Conservation (phyloP, 1,140 invertebrate genomes). For the Nephotettix cincticeps region DNA sequence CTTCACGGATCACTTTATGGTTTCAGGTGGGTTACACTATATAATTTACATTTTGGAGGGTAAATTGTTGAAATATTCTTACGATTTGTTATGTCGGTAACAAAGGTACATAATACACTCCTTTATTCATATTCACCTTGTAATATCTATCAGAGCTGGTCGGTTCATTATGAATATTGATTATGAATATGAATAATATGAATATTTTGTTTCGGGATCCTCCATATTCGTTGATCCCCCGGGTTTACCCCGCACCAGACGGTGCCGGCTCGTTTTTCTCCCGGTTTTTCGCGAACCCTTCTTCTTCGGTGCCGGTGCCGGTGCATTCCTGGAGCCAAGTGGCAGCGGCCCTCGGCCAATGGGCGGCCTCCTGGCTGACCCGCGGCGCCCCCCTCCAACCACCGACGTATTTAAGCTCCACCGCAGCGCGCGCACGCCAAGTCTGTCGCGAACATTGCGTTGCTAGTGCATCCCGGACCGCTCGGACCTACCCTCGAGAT, state of each 20-base stretch:
- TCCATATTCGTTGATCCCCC: not conserved
- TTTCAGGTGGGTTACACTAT: no score
- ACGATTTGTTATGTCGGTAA: no score
- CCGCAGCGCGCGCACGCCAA: not conserved
- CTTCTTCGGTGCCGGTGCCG: not conserved
- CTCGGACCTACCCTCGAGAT: no score
- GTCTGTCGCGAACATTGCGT: not conserved
- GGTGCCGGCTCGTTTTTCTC: not conserved
- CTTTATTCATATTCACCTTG: no score
- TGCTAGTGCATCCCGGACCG: slow-evolving; percentile 4
- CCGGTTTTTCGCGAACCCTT: not conserved
- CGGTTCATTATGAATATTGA: no score
- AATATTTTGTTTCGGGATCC: no score
- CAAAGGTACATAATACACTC: no score
- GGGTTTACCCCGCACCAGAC: not conserved
- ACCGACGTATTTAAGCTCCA: not conserved
- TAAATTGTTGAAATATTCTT: no score
- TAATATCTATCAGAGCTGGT: no score
- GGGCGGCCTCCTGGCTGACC: not conserved
- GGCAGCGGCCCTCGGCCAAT: not conserved
- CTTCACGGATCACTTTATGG: no score
- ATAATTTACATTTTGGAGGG: no score
- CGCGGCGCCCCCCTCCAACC: slow-evolving; percentile 1
- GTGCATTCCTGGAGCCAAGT: slow-evolving; percentile 2
- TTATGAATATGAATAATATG: no score